These are phyloP conservation scores for Diarsia rubi DNA, from an alignment of 2,888 invertebrate species.

Conservation along the genomic window DNA sequence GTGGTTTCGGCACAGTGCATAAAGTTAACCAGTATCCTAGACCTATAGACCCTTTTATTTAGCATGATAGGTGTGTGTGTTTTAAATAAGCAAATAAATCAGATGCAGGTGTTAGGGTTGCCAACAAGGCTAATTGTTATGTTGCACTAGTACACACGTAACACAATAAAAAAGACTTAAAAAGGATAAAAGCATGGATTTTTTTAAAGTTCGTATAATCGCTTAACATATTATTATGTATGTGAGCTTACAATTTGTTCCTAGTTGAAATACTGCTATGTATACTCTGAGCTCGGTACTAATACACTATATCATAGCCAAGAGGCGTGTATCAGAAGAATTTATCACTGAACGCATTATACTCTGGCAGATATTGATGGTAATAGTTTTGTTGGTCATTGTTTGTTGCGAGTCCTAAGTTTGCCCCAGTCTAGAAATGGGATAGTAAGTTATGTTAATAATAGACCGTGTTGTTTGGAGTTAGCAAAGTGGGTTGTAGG, in stretches of 20 bases:
- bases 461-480: neutral
- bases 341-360: constrained; percentile 38
- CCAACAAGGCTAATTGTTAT: too few species aligned
- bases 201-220: neutral
- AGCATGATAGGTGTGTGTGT: neutral
- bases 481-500: neutral
- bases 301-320: constrained; percentile 23
- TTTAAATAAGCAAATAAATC: too few species aligned
- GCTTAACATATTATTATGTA: too few species aligned
- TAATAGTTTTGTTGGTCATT: constrained; percentile 53
- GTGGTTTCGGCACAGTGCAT: neutral
- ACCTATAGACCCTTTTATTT: neutral
- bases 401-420: constrained; percentile 30
- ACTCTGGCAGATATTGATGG: constrained; percentile 55
- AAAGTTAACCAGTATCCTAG: neutral
- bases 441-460: constrained; percentile 26
- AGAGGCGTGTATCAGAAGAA: constrained; percentile 41
- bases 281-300: neutral
- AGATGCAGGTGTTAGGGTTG: too few species aligned
- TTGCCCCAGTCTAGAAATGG: neutral
- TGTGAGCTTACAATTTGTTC: neutral
- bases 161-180: too few species aligned
- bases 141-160: too few species aligned
- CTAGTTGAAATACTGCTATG: neutral
- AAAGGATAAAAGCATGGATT: too few species aligned